phyloP scores from a whole-genome alignment of 1,140 invertebrate species.

The Calephelis nemesis region DNA sequence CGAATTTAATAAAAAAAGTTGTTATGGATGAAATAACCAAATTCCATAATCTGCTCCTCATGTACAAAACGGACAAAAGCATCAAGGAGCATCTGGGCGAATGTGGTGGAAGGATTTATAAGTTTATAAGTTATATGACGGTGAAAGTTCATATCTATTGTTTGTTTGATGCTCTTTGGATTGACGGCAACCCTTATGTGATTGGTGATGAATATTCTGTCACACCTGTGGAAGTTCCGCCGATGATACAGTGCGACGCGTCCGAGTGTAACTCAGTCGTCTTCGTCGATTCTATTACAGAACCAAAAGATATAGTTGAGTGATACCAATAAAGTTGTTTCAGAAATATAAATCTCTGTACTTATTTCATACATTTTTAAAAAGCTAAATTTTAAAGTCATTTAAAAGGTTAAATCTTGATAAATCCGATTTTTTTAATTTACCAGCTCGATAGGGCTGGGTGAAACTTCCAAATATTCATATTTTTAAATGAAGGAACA shows the following conservation, averaged over 20 bases:
- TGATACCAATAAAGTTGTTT: constrained; percentile 33
- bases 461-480: too few relatives aligned
- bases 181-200: constrained; percentile 70
- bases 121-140: constrained; percentile 72
- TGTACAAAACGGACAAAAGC: constrained; percentile 69
- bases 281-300: constrained; percentile 67
- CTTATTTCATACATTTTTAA: too few relatives aligned
- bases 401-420: not conserved
- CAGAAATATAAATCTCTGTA: not conserved
- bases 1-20: constrained; percentile 67
- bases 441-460: too few relatives aligned
- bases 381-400: not conserved
- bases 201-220: constrained; percentile 71
- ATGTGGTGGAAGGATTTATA: constrained; percentile 67
- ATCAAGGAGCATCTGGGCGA: constrained; percentile 72
- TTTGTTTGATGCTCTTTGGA: constrained; percentile 67
- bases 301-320: constrained; percentile 64
- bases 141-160: constrained; percentile 72
- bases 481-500: too few relatives aligned
- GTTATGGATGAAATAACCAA: constrained; percentile 73
- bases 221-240: constrained; percentile 63
- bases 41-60: constrained; percentile 65
- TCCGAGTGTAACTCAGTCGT: constrained; percentile 68
- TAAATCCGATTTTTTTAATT: too few relatives aligned
- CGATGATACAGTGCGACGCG: constrained; percentile 66